A percentile compares a stretch with the other conserved stretches of the same genome.
Conservation (phyloP, 2,797 vertebrate genomes). For the Clamator glandarius region DNA sequence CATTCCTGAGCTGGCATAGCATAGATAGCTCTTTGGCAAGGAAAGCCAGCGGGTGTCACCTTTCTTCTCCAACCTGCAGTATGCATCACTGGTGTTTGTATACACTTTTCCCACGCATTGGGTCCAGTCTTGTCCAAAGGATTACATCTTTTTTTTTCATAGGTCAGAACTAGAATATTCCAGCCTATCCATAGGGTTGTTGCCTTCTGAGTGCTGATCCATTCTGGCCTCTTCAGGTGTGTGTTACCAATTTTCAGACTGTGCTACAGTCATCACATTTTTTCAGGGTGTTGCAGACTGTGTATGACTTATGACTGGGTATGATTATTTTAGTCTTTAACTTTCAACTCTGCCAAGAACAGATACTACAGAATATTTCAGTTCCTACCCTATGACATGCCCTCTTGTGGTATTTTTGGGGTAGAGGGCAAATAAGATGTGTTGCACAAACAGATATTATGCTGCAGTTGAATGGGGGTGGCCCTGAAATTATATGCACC, state of each 20-base stretch:
- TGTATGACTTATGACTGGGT: background rate
- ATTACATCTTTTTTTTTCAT: rapidly evolving
- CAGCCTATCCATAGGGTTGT: background rate
- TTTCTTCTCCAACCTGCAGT: background rate
- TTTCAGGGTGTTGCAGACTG: background rate
- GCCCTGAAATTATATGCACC: background rate
- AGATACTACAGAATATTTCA: background rate
- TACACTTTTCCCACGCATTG: rapidly evolving
- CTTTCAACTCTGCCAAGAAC: constrained; percentile 1
- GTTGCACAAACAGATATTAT: constrained; percentile 5
- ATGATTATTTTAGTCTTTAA: background rate
- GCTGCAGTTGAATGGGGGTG: background rate
- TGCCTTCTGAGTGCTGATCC: background rate
- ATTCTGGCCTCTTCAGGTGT: background rate
- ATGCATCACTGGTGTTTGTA: background rate
- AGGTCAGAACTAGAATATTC: background rate
- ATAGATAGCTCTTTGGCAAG: background rate
- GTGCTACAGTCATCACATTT: background rate
- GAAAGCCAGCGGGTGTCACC: background rate
- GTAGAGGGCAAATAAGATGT: background rate
- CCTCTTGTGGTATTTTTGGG: constrained; percentile 33
- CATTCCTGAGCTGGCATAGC: background rate
- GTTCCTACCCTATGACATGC: background rate
- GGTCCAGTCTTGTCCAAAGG: background rate
- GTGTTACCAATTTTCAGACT: background rate